Conservation (phyloP, 2,888 invertebrate species). For the Ernsta delagoae region DNA sequence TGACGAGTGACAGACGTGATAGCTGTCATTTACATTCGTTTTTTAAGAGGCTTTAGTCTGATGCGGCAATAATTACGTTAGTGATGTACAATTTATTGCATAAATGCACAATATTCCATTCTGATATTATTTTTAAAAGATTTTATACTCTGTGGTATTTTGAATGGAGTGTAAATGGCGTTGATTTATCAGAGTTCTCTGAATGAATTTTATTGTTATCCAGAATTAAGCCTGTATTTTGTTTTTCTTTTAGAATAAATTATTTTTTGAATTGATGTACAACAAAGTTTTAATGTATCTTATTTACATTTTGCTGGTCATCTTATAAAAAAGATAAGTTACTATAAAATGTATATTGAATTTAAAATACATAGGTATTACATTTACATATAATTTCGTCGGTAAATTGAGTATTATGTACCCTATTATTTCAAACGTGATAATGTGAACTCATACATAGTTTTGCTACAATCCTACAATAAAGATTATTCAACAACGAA, state of each 20-base stretch:
- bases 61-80: neutral
- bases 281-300: neutral
- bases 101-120: slow-evolving; percentile 33
- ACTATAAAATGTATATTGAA: too few relatives aligned
- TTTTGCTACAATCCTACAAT: too few relatives aligned
- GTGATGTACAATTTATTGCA: slow-evolving; percentile 11
- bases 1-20: neutral
- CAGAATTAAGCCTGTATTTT: neutral
- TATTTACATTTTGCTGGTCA: too few relatives aligned
- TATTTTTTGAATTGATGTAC: neutral
- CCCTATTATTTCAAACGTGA: too few relatives aligned
- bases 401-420: too few relatives aligned
- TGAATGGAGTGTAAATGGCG: neutral
- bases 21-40: neutral
- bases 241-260: neutral
- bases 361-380: too few relatives aligned
- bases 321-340: too few relatives aligned
- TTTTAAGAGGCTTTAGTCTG: neutral
- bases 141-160: slow-evolving; percentile 19
- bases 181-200: neutral
- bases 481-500: too few relatives aligned
- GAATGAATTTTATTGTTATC: too few relatives aligned
- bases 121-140: slow-evolving; percentile 24
- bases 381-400: too few relatives aligned
- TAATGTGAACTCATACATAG: too few relatives aligned